phyloP scores from a whole-genome alignment of 2,888 invertebrate species.

The Hedya salicella region DNA sequence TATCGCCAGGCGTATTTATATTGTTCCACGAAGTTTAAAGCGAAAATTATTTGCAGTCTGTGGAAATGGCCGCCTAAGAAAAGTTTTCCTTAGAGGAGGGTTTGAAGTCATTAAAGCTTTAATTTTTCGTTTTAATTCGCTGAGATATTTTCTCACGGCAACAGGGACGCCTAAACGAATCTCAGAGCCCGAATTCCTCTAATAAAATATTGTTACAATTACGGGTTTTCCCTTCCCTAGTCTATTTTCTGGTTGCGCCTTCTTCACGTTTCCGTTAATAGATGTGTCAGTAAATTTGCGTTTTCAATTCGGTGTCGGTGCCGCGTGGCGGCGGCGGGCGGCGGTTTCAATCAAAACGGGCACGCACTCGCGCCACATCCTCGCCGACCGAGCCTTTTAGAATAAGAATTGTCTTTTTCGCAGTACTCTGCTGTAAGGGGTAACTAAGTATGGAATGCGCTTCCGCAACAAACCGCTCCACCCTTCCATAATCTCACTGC shows the following conservation, averaged over 20 bases:
- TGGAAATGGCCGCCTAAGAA: slow-evolving; percentile 30
- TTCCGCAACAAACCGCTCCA: slow-evolving; percentile 44
- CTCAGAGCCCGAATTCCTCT: slow-evolving; percentile 39
- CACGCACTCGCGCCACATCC: slow-evolving; percentile 83
- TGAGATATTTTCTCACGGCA: slow-evolving; percentile 20
- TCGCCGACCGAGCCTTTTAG: slow-evolving; percentile 79
- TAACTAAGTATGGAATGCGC: slow-evolving; percentile 63
- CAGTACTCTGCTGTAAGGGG: slow-evolving; percentile 68
- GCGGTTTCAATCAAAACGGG: slow-evolving; percentile 82
- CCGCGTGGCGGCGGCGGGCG: slow-evolving; percentile 55
- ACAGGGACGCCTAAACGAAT: slow-evolving; percentile 40
- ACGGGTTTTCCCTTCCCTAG: slow-evolving; percentile 55
- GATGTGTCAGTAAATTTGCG: slow-evolving; percentile 83
- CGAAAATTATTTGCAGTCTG: slow-evolving; percentile 46
- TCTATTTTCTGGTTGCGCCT: slow-evolving; percentile 70
- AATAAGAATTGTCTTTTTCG: slow-evolving; percentile 85
- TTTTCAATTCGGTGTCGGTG: slow-evolving; percentile 78
- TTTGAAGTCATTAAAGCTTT: slow-evolving; percentile 36
- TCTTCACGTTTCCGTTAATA: slow-evolving; percentile 77
- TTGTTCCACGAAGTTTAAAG: slow-evolving; percentile 52
- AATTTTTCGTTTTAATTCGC: slow-evolving; percentile 26
- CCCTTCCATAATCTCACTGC: neutral
- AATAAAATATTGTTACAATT: slow-evolving; percentile 56
- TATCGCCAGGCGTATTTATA: slow-evolving; percentile 55
- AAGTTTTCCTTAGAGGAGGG: slow-evolving; percentile 27